Evolutionary conservation across 1,140 invertebrate genomes (phyloP).

Genomic region (Dendrolimus kikuchii): DNA sequence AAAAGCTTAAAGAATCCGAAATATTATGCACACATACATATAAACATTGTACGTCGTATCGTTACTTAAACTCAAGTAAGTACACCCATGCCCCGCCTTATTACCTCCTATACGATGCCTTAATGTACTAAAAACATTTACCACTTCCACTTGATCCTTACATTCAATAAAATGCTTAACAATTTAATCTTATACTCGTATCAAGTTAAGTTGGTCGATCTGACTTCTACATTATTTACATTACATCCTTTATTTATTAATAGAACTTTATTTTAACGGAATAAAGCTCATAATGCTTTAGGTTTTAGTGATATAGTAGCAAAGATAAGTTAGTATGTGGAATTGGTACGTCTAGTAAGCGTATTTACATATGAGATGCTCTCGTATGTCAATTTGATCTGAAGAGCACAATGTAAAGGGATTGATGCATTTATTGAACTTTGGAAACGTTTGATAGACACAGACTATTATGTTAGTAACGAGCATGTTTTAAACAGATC

Average conservation of each 20-base stretch:
- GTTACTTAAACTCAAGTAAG: slow-evolving; percentile 16
- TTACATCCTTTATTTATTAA: background rate
- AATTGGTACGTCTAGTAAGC: slow-evolving; percentile 58
- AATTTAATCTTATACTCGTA: slow-evolving; percentile 55
- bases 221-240: background rate
- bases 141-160: slow-evolving; percentile 41
- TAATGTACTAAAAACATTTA: slow-evolving; percentile 46
- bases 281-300: slow-evolving; percentile 3
- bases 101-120: slow-evolving; percentile 54
- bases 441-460: slow-evolving; percentile 44
- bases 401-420: slow-evolving; percentile 55
- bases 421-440: slow-evolving; percentile 68
- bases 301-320: slow-evolving; percentile 16
- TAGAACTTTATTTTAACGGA: background rate
- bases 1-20: too few relatives aligned
- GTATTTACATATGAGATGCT: slow-evolving; percentile 68
- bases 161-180: slow-evolving; percentile 59
- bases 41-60: too few relatives aligned
- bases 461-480: slow-evolving; percentile 24
- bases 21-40: too few relatives aligned
- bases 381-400: slow-evolving; percentile 68
- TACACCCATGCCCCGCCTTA: slow-evolving; percentile 62
- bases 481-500: too few relatives aligned
- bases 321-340: slow-evolving; percentile 22
- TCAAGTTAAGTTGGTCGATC: slow-evolving; percentile 43